Evolutionary conservation across 2,888 invertebrate genomes (phyloP), one percentile per base, ranked within the genome.

Genomic region (Gerris lacustris): DNA sequence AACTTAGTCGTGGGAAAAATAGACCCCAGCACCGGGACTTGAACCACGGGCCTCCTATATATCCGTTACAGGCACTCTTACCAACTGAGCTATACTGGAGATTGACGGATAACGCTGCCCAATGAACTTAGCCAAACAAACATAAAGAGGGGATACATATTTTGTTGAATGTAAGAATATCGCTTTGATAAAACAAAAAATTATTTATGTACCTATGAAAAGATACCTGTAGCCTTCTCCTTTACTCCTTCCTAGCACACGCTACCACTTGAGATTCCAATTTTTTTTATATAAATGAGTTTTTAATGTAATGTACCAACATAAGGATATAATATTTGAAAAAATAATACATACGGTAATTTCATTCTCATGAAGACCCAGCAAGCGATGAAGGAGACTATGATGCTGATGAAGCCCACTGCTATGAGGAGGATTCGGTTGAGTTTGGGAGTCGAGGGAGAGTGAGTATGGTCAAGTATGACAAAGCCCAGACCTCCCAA

Each of bases 341-440:
- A 9, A 66, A 17, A 11, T 9, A 62, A 63, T 70, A 81, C 83
- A 82, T 79, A 84, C 79, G 98, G 98, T 76, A 99, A 81, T 82
- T 98, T 98, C 94, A 99, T 98, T 77, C 93, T 86, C 96, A 98
- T 98, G 80, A 99, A 98, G 73, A 97, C 89, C 90, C 96, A 94
- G 74, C 96, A 96, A 66, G 95, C 94, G 77, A 94, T 91, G 82
- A 96, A 98, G 5, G 96, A 96, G 6, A 98, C 89, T 45, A 96
- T 82, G 73, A 98, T 92, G 78, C 93, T 93, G 66, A 94, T 86
- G 79, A 96, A 95, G 64, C 96, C 96, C 74, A 97, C 90, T 72
- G 89, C 89, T 72, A 93, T 90, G 31, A 98, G 85, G 67, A 99
- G 83, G 74, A 96, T 87, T 76, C 96, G 85, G 79, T 96, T 97